Base-by-base conservation (phyloP, 2,888 invertebrate genomes). In the Caprella mutica region DNA sequence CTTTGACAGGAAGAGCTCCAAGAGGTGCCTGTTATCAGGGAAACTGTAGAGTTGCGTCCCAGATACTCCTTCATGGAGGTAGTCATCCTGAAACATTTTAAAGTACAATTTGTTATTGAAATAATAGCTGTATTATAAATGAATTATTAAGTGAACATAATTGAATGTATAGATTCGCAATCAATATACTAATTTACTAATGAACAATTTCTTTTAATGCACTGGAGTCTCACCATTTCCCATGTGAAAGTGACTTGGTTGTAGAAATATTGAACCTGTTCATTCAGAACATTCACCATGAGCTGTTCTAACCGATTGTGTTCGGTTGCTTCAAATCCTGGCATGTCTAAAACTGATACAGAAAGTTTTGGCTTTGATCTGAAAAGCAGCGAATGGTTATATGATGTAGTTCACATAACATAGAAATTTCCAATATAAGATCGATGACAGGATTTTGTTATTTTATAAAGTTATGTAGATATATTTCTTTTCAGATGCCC, bases 221-320 rank as follows among this genome's bases (percentile, higher is more conserved):
- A 33, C 14, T 33, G 9, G 14, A 9, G 14, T 64, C 68, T 70
- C 67, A 77, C 81, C 83, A 87, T 84, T 78, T 93, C 93, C 85
- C 88, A 91, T 5, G 84, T 83, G 72, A 93, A 94, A 62, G 89
- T 80, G 69, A 86, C 80, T 73, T 94, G 93, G 69, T 91, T 86
- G 72, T 90, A 94, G 67, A 89, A 83, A 71, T 89, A 93, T 70
- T 93, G 92, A 71, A 94, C 80, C 73, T 93, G 91, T 71, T 94
- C 93, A 70, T 93, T 94, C 58, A 87, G 78, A 1, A 85, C 84
- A 70, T 94, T 94, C 2, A 91, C 84, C 66, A 90, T 82, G 8
- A 94, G 76, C 71, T 93, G 92, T 67, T 92, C 88, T 64, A 92
- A 76, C 12, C 84, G 81, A 73, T 94, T 94, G 68, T 82, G 79